Conservation (phyloP, 2,113 vertebrate species). For the Aramus guarauna region DNA sequence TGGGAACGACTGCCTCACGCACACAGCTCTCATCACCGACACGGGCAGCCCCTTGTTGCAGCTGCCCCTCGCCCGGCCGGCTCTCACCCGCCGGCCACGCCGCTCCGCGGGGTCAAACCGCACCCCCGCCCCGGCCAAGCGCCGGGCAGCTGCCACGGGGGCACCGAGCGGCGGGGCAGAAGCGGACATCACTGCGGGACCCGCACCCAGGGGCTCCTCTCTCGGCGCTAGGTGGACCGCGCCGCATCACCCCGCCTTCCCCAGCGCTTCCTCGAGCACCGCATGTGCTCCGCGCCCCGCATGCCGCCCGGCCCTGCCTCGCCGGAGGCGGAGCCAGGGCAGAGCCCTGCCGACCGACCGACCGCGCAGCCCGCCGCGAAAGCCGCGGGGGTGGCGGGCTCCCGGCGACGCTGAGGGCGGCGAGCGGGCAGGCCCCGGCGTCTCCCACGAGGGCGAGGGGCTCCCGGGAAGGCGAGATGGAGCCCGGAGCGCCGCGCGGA, state of each 20-base stretch:
- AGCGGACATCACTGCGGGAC: fast-evolving
- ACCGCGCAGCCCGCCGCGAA: neutral
- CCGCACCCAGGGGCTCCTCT: too few species aligned
- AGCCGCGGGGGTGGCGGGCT: neutral
- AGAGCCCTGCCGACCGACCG: too few species aligned
- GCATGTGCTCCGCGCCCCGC: neutral
- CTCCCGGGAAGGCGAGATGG: neutral
- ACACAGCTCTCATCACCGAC: neutral
- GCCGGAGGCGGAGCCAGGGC: neutral
- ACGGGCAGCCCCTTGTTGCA: neutral
- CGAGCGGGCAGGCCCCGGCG: neutral
- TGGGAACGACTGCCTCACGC: neutral
- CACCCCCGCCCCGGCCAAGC: neutral
- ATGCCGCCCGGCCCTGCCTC: neutral
- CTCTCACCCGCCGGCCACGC: neutral
- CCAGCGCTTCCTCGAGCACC: neutral
- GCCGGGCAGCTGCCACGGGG: neutral
- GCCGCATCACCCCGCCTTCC: neutral
- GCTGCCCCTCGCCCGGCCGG: neutral
- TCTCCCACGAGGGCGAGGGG: neutral
- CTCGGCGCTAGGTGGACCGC: too few species aligned
- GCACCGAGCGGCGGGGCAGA: neutral
- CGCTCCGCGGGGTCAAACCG: neutral
- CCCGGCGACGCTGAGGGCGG: neutral
- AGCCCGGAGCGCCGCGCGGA: neutral